These are phyloP conservation scores for Ctenomys sociabilis DNA, from an alignment of 2,113 vertebrate genomes.

Conservation along the genomic window DNA sequence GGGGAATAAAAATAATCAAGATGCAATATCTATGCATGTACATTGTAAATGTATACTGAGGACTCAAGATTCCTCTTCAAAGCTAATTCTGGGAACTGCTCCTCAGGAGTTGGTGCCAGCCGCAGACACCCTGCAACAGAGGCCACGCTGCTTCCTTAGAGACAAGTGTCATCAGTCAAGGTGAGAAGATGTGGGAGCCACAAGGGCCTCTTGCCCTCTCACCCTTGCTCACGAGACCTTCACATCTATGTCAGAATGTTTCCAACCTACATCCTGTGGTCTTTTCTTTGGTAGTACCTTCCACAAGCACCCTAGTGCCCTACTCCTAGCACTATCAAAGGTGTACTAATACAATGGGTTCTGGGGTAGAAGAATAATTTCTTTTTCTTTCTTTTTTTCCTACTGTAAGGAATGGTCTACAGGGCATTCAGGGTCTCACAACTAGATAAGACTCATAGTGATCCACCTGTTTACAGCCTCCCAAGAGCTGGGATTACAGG, in stretches of 20 bases:
- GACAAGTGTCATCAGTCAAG: background rate
- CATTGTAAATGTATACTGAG: background rate
- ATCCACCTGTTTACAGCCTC: too few relatives aligned
- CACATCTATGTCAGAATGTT: background rate
- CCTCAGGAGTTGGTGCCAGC: accelerated
- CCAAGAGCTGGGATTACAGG: too few relatives aligned
- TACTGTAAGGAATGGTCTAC: too few relatives aligned
- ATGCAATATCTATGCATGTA: background rate
- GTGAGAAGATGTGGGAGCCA: background rate
- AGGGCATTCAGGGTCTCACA: too few relatives aligned
- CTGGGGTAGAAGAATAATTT: background rate
- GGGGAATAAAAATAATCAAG: background rate
- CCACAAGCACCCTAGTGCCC: accelerated
- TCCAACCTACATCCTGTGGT: background rate
- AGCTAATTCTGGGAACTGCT: accelerated
- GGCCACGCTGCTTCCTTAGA: accelerated
- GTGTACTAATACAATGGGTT: background rate
- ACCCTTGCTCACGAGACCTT: background rate
- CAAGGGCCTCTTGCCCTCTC: background rate
- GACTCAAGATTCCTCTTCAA: background rate
- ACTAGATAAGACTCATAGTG: too few relatives aligned
- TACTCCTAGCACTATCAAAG: too few relatives aligned
- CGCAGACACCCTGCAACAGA: background rate
- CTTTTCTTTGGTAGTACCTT: background rate
- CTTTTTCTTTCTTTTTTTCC: too few relatives aligned